Percentiles rank a stretch among this genome's conserved stretches.
These are phyloP conservation scores for Masnerella sp. DNA, from an alignment of 2,888 invertebrate species.

Conservation along the genomic window DNA sequence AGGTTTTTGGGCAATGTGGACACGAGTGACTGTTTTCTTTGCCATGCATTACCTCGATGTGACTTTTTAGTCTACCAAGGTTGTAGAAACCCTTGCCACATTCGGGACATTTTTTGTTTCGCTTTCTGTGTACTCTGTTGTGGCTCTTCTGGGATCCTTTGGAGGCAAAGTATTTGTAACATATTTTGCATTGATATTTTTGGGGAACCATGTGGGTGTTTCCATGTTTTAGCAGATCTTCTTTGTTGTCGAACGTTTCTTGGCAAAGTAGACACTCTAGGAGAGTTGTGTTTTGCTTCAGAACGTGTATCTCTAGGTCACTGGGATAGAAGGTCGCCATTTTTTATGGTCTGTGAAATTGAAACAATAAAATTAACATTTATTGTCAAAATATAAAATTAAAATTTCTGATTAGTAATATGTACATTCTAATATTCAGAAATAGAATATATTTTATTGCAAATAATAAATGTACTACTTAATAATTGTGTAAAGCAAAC, in stretches of 20 bases:
- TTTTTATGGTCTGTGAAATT: neutral
- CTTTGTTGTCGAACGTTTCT: constrained; percentile 13
- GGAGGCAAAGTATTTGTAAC: constrained; percentile 33
- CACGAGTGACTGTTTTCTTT: neutral
- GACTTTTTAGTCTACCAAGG: constrained; percentile 6
- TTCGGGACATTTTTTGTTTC: constrained; percentile 6
- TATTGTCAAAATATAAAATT: too few relatives aligned
- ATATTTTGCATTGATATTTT: constrained; percentile 39
- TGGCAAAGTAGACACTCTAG: constrained; percentile 33
- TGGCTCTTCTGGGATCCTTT: constrained; percentile 2
- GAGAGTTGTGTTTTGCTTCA: neutral
- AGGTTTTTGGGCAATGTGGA: constrained; percentile 24
- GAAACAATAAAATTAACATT: too few relatives aligned
- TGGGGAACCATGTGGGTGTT: constrained; percentile 5
- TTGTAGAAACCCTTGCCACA: constrained; percentile 32
- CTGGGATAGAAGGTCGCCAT: constrained; percentile 1
- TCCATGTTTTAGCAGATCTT: constrained; percentile 7
- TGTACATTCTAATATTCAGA: too few relatives aligned
- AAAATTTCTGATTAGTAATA: too few relatives aligned
- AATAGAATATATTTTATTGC: too few relatives aligned
- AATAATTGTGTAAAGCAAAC: too few relatives aligned
- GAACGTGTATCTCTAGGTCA: constrained; percentile 15
- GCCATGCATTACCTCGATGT: constrained; percentile 26
- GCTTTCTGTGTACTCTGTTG: constrained; percentile 1
- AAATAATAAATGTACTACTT: too few relatives aligned